Evolutionary conservation across 2,797 vertebrate species (phyloP).

Genomic region (Petrocephalus sullivani): DNA sequence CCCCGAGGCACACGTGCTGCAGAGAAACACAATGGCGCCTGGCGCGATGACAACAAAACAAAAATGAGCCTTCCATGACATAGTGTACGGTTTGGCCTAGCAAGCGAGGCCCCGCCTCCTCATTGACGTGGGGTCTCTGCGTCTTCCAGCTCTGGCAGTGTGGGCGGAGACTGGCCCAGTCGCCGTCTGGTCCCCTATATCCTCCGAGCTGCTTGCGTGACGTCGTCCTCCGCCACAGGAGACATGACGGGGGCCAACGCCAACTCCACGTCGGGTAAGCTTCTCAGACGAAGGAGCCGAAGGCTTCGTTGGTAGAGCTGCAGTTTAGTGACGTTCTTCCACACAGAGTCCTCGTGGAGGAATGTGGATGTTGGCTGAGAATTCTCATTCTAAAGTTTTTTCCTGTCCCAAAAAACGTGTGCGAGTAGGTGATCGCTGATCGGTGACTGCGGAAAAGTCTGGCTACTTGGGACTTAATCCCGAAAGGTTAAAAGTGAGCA

Average conservation of each 20-base stretch:
- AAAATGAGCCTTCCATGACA: not conserved
- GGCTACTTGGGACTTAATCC: not conserved
- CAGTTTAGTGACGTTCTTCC: not conserved
- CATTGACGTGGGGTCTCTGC: slow-evolving; percentile 36
- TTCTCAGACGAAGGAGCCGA: not conserved
- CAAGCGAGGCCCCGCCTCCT: not conserved
- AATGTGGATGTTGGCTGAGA: not conserved
- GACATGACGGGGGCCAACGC: slow-evolving; percentile 65
- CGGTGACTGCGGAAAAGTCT: not conserved
- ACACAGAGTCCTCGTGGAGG: not conserved
- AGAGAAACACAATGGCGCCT: not conserved
- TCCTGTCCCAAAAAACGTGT: not conserved
- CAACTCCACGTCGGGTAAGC: slow-evolving; percentile 66
- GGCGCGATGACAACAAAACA: not conserved
- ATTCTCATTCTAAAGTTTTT: not conserved
- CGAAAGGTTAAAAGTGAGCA: not conserved
- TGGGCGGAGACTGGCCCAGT: slow-evolving; percentile 34
- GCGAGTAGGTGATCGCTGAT: not conserved
- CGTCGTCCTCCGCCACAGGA: slow-evolving; percentile 42
- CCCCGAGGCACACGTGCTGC: not conserved
- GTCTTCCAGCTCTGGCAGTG: slow-evolving; percentile 47
- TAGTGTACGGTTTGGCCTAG: not conserved
- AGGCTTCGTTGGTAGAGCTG: not conserved
- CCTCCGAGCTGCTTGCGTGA: slow-evolving; percentile 31
- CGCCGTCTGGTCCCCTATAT: not conserved